Evolutionary conservation across 2,113 vertebrate genomes (phyloP).

Genomic region (Murina feae): DNA sequence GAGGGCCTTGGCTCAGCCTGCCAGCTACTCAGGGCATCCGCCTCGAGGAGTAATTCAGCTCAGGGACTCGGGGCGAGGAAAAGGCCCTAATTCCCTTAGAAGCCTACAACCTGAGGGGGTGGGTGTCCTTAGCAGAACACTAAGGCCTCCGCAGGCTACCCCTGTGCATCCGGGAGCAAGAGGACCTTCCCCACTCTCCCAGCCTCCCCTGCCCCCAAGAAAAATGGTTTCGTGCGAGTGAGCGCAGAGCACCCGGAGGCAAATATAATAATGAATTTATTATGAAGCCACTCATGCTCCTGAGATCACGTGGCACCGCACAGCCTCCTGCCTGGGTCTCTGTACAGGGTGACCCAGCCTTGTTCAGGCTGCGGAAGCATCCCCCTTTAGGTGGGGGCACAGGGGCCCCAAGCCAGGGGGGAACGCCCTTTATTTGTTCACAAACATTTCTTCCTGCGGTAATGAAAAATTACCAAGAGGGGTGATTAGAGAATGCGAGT

Average conservation of each 20-base stretch:
- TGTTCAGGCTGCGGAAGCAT: neutral
- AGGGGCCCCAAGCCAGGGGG: neutral
- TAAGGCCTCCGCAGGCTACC: neutral
- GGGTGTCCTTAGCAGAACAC: neutral
- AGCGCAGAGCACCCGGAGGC: neutral
- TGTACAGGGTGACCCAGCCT: neutral
- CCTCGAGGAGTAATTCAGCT: neutral
- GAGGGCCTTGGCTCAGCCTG: rapidly evolving
- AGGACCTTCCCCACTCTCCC: neutral
- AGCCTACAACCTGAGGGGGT: neutral
- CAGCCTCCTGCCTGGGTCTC: rapidly evolving
- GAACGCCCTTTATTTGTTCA: conserved; percentile 61
- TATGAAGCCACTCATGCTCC: conserved; percentile 12
- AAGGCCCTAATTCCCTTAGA: neutral
- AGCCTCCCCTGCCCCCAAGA: rapidly evolving
- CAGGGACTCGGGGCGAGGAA: neutral
- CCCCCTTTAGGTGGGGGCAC: rapidly evolving
- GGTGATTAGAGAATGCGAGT: conserved; percentile 64
- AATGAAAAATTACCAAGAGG: conserved; percentile 66
- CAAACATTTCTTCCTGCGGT: conserved; percentile 63
- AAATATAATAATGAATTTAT: conserved; percentile 67
- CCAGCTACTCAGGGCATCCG: neutral
- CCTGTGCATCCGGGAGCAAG: neutral
- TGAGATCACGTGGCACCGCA: neutral
- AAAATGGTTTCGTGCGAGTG: neutral